Evolutionary conservation across 2,113 vertebrate genomes (phyloP).

Genomic region (Neoarius graeffei): DNA sequence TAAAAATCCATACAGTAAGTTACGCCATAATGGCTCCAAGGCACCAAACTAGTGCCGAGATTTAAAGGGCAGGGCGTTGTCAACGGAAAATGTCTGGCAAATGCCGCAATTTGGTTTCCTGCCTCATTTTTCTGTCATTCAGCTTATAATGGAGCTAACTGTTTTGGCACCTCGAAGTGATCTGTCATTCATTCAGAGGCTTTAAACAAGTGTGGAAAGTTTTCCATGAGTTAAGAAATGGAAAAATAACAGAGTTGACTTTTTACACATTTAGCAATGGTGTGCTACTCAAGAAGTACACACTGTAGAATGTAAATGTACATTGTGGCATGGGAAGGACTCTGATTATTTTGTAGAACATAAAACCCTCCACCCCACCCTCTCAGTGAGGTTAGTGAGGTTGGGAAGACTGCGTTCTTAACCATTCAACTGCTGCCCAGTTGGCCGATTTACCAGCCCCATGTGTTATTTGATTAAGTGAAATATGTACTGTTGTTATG

Average conservation of each 20-base stretch:
- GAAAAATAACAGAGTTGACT: constrained; percentile 20
- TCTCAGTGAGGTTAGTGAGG: constrained; percentile 14
- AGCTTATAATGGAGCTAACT: not conserved
- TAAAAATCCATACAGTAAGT: constrained; percentile 3
- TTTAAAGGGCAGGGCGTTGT: constrained; percentile 9
- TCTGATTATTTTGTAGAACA: no score
- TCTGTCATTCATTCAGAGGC: not conserved
- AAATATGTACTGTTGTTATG: constrained; percentile 18
- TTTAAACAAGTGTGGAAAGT: not conserved
- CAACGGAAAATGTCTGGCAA: not conserved
- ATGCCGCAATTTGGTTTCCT: not conserved
- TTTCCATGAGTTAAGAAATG: constrained; percentile 15
- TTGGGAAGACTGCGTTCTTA: not conserved
- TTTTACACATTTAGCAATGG: not conserved
- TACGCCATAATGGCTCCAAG: constrained; percentile 18
- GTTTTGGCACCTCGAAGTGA: constrained; percentile 14
- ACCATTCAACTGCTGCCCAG: not conserved
- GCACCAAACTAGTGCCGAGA: not conserved
- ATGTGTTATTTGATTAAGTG: constrained; percentile 24
- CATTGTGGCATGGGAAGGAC: no score
- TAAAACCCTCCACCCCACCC: not conserved
- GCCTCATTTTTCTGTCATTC: not conserved
- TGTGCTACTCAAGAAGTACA: not conserved
- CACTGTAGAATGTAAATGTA: not conserved
- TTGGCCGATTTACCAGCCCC: not conserved